Percentiles rank a stretch among this genome's conserved stretches.
These are phyloP conservation scores for Nycticryphes semicollaris DNA, from an alignment of 2,113 vertebrate genomes.

Conservation along the genomic window DNA sequence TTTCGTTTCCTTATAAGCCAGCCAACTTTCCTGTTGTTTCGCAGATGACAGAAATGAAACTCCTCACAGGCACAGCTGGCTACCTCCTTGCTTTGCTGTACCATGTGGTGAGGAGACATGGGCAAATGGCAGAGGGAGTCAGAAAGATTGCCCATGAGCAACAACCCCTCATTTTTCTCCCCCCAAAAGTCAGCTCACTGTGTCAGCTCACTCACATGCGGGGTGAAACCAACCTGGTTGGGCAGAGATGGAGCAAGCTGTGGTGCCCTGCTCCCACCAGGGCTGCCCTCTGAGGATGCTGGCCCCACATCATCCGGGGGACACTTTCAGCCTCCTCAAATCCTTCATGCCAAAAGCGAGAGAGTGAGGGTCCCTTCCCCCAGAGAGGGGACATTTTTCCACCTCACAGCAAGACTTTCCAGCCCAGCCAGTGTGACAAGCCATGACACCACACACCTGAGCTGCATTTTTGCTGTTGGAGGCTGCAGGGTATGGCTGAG, in stretches of 20 bases:
- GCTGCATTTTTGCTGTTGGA: not conserved
- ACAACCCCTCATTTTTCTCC: not conserved
- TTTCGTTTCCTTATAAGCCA: not conserved
- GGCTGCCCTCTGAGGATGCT: not conserved
- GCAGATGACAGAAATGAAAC: not conserved
- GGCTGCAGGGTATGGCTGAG: not conserved
- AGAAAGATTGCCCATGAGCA: not conserved
- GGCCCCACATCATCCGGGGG: accelerated
- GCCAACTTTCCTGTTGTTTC: not conserved
- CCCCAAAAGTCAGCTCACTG: not conserved
- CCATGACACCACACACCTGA: accelerated
- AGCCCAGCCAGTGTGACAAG: not conserved
- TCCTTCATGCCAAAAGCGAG: not conserved
- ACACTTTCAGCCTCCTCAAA: not conserved
- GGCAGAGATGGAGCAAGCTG: not conserved
- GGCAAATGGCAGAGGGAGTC: not conserved
- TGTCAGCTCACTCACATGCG: accelerated
- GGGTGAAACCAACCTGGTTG: accelerated
- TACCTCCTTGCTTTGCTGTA: accelerated
- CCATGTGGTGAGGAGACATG: accelerated
- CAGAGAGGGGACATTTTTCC: not conserved
- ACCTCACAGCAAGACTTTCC: not conserved
- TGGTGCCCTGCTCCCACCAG: accelerated
- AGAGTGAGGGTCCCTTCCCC: not conserved
- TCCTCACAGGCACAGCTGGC: not conserved